Base-by-base conservation (phyloP, 1,140 invertebrate species). In the Augochlora pura region DNA sequence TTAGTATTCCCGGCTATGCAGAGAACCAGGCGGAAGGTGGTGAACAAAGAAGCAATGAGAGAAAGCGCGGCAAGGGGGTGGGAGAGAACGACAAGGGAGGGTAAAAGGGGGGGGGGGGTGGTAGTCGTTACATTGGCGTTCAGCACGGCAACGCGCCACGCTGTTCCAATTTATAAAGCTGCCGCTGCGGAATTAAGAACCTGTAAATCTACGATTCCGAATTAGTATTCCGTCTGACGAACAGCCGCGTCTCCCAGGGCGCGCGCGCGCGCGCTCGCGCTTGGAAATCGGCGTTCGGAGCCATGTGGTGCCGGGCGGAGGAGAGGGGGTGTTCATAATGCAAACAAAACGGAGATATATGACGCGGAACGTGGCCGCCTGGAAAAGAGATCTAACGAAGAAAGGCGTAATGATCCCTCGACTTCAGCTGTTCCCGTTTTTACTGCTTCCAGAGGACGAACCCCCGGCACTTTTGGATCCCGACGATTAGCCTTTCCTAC, bases 181-280 rank as follows among this genome's bases (percentile, higher is more conserved):
- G 80, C 82, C 79, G 70, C n/a, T n/a, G 76, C 86, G 88, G 91
- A 91, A 91, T 91, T 90, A 91, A 91, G 89, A 90, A 91, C 86
- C 90, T 90, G 90, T 89, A 90, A 91, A 91, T 91, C 89, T 88
- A 89, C 89, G 86, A 90, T 90, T 82, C 86, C 87, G 90, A 91
- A 91, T 91, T 91, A 91, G 91, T 91, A 91, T 91, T 90, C 91
- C 85, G 81, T 70, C 86, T 87, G 88, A 90, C 89, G 85, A 87
- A 80, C 88, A n/a, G 54, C 32, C 68, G 73, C 46, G 73, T 80
- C 75, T 52, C 46, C 76, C 32, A 27, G 73, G n/a, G n/a, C n/a
- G n/a, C n/a, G n/a, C n/a, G n/a, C n/a, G n/a, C n/a, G n/a, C n/a
- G n/a, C n/a, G n/a, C n/a, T n/a, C n/a, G 68, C 49, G 52, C 60